Evolutionary conservation across 2,797 vertebrate genomes (phyloP).

Genomic region (Lacerta bilineata): DNA sequence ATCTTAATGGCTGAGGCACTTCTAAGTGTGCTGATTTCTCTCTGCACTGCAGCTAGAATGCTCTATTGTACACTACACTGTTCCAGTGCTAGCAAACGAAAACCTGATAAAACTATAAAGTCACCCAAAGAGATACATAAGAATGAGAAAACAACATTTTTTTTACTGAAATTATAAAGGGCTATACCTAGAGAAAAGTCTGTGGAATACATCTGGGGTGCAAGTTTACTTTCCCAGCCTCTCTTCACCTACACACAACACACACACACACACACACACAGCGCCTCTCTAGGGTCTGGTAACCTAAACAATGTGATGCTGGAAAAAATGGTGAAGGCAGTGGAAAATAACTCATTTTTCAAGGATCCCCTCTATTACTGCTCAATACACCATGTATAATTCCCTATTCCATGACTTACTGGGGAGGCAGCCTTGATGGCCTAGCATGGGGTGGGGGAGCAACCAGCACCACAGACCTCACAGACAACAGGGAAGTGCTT

Average conservation of each 20-base stretch:
- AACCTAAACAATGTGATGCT: neutral
- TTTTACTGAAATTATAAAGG: neutral
- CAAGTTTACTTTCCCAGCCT: neutral
- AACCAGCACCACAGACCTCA: no score
- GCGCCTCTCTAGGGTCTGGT: neutral
- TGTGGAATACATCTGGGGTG: neutral
- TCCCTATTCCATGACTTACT: no score
- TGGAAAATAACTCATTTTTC: no score
- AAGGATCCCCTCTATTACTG: no score
- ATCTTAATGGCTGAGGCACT: constrained; percentile 43
- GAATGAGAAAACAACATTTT: neutral
- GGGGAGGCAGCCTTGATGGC: no score
- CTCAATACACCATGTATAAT: no score
- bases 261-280: no score
- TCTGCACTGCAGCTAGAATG: constrained; percentile 50
- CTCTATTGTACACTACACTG: neutral
- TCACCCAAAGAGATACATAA: neutral
- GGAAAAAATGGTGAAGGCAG: no score
- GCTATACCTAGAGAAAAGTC: neutral
- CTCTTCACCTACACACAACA: neutral
- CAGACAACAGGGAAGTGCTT: no score
- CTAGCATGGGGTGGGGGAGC: no score
- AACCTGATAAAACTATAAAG: constrained; percentile 20
- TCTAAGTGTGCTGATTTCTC: constrained; percentile 28
- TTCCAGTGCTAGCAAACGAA: constrained; percentile 38